phyloP scores from a whole-genome alignment of 2,113 vertebrate genomes.

The Serilophus lunatus region DNA sequence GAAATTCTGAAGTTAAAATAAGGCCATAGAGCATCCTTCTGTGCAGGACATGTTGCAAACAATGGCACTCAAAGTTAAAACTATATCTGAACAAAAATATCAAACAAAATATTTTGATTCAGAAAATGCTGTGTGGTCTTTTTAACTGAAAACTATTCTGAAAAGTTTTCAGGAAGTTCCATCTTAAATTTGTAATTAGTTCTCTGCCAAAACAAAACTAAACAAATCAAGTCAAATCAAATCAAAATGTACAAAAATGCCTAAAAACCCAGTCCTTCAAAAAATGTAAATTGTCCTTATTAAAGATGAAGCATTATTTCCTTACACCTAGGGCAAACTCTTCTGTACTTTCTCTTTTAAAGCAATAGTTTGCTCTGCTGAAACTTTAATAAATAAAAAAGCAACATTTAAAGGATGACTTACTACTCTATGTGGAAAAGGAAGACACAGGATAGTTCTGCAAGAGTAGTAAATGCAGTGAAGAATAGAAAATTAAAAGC shows the following conservation, averaged over 20 bases:
- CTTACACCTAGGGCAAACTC: neutral
- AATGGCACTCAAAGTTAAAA: neutral
- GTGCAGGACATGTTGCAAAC: neutral
- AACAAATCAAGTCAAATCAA: neutral
- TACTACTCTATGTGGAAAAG: neutral
- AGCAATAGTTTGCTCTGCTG: fast-evolving
- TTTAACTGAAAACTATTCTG: neutral
- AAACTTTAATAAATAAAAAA: neutral
- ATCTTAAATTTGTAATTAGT: neutral
- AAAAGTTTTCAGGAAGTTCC: neutral
- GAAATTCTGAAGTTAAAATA: neutral
- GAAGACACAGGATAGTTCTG: neutral
- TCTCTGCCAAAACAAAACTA: neutral
- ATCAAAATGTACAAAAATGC: fast-evolving
- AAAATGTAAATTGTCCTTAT: neutral
- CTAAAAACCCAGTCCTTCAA: fast-evolving
- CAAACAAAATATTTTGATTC: neutral
- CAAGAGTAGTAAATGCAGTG: neutral
- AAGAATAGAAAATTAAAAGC: neutral
- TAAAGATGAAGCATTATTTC: neutral
- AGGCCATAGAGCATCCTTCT: neutral
- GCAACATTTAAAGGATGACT: neutral
- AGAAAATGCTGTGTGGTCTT: neutral
- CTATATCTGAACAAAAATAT: neutral
- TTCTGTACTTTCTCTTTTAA: neutral